Conservation (phyloP, 2,113 vertebrate genomes). For the Delphinus delphis region DNA sequence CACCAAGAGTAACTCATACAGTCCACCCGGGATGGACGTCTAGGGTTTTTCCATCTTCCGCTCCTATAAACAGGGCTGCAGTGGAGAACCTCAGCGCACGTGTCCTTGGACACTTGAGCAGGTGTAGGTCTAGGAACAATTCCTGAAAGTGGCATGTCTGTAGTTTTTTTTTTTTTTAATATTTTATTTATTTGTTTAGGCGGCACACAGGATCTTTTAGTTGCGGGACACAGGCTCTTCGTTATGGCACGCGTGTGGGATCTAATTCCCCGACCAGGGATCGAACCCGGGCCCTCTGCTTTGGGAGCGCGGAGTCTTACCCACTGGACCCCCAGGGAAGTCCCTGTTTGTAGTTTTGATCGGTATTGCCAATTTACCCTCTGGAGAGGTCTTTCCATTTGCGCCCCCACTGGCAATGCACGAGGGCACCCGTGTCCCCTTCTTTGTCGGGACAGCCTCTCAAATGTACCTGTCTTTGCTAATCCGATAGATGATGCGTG, state of each 20-base stretch:
- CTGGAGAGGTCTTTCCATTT: fast-evolving
- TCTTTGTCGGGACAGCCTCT: background rate
- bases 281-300: no score
- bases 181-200: no score
- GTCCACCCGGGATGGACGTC: fast-evolving
- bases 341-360: no score
- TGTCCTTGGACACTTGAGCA: fast-evolving
- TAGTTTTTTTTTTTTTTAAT: no score
- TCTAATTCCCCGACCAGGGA: no score
- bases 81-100: fast-evolving
- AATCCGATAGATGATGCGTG: fast-evolving
- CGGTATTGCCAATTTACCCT: fast-evolving
- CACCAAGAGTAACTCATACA: background rate
- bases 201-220: no score
- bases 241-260: no score
- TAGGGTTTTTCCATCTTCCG: background rate
- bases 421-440: background rate
- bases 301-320: no score
- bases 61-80: background rate
- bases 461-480: fast-evolving
- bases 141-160: background rate
- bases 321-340: no score
- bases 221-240: no score
- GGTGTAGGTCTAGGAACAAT: fast-evolving
- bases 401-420: fast-evolving